These are phyloP conservation scores for Percina caprodes DNA, from an alignment of 2,113 vertebrate species.

Conservation along the genomic window DNA sequence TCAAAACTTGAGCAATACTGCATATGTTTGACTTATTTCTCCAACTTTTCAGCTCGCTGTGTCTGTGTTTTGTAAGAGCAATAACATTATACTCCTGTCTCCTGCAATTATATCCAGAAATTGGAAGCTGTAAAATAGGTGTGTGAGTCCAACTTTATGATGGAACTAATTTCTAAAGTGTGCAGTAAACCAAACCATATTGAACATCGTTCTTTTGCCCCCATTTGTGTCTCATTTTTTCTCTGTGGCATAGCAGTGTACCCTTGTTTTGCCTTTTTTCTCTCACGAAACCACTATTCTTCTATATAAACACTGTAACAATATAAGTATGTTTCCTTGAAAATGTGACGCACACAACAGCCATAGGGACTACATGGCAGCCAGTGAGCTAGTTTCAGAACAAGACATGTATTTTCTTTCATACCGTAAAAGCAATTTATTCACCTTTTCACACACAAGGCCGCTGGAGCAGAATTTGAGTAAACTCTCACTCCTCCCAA, in stretches of 20 bases:
- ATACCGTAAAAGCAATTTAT: slow-evolving; percentile 11
- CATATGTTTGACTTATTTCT: slow-evolving; percentile 64
- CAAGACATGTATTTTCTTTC: slow-evolving; percentile 38
- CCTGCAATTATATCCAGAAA: slow-evolving; percentile 71
- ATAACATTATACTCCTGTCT: slow-evolving; percentile 72
- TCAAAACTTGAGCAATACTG: slow-evolving; percentile 46
- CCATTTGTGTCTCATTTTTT: slow-evolving; percentile 30
- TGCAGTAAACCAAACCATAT: slow-evolving; percentile 76
- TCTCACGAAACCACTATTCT: slow-evolving; percentile 40
- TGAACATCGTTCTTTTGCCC: slow-evolving; percentile 49
- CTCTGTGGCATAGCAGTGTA: slow-evolving; percentile 7
- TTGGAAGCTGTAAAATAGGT: slow-evolving; percentile 74
- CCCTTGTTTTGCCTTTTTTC: slow-evolving; percentile 14
- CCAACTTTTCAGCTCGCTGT: slow-evolving; percentile 53
- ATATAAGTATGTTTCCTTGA: slow-evolving; percentile 17
- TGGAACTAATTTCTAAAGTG: slow-evolving; percentile 78
- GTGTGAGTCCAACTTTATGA: slow-evolving; percentile 66
- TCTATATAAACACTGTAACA: slow-evolving; percentile 39
- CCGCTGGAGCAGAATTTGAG: neutral
- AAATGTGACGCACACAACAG: slow-evolving; percentile 23
- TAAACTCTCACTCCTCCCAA: neutral
- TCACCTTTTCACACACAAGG: slow-evolving; percentile 15
- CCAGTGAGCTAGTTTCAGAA: slow-evolving; percentile 2
- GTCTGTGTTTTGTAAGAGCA: slow-evolving; percentile 66
- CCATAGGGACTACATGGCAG: slow-evolving; percentile 31